phyloP scores from a whole-genome alignment of 2,888 invertebrate genomes.

The Drosophila glabriapex region DNA sequence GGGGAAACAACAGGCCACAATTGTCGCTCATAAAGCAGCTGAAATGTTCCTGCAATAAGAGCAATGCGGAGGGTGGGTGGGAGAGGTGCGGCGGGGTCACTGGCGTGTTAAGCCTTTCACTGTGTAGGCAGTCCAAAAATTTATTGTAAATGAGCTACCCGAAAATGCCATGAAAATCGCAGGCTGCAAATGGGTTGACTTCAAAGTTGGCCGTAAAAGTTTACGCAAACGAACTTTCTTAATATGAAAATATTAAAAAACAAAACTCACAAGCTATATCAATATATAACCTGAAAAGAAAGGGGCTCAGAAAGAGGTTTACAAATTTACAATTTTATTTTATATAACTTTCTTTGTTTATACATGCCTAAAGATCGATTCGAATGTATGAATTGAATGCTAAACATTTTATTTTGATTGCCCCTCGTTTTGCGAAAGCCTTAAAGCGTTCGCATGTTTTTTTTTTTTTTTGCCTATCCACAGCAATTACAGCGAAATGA shows the following conservation, averaged over 20 bases:
- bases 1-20: constrained; percentile 52
- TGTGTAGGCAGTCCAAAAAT: constrained; percentile 68
- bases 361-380: neutral
- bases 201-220: constrained; percentile 31
- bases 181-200: constrained; percentile 31
- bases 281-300: neutral
- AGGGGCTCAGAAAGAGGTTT: too few species aligned
- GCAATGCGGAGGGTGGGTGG: neutral
- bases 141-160: constrained; percentile 70
- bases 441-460: constrained; percentile 1
- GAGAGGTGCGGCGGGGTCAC: neutral
- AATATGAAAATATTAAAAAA: neutral
- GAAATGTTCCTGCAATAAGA: constrained; percentile 42
- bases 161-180: constrained; percentile 63
- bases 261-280: neutral
- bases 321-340: neutral
- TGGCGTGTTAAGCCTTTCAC: constrained; percentile 63
- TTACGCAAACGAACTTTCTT: neutral
- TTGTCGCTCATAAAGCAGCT: constrained; percentile 73
- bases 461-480: constrained; percentile 37
- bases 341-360: neutral
- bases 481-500: constrained; percentile 75
- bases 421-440: constrained; percentile 14
- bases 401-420: constrained; percentile 12
- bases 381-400: neutral